Conservation (phyloP, 2,113 vertebrate species). For the Crypturellus undulatus region DNA sequence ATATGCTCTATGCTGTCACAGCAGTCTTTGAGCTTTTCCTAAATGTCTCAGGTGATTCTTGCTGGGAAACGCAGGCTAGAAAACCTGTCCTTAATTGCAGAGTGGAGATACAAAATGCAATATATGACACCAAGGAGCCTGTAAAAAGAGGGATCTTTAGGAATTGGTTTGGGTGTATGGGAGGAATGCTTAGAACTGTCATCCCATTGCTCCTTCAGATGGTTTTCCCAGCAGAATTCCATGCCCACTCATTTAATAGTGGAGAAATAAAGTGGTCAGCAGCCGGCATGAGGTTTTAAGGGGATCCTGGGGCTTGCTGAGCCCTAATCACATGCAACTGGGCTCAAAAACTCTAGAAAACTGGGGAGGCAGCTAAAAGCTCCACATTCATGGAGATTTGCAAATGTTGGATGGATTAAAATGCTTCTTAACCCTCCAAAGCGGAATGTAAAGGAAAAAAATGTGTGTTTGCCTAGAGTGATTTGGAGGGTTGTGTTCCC, state of each 20-base stretch:
- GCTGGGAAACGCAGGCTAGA: not conserved
- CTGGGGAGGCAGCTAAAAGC: not conserved
- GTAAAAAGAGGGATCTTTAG: not conserved
- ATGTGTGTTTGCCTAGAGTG: accelerated
- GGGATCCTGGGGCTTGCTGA: not conserved
- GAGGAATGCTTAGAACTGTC: not conserved
- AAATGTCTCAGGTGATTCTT: not conserved
- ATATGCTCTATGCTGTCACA: too few species aligned
- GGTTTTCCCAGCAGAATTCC: not conserved
- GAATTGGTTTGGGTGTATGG: not conserved
- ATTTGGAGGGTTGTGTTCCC: not conserved
- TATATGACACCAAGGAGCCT: not conserved
- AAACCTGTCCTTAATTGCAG: not conserved
- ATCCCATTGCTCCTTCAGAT: not conserved
- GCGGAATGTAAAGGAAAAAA: not conserved
- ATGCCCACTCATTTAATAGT: not conserved
- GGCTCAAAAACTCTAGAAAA: not conserved
- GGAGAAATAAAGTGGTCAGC: not conserved
- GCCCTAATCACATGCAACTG: constrained; percentile 9
- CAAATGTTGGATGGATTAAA: not conserved
- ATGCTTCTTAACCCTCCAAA: not conserved
- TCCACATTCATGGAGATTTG: not conserved
- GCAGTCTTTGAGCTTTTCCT: not conserved
- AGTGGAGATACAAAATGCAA: too few species aligned
- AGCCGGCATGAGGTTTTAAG: not conserved